Evolutionary conservation across 2,797 vertebrate species (phyloP).

Genomic region (Tragelaphus eurycerus): DNA sequence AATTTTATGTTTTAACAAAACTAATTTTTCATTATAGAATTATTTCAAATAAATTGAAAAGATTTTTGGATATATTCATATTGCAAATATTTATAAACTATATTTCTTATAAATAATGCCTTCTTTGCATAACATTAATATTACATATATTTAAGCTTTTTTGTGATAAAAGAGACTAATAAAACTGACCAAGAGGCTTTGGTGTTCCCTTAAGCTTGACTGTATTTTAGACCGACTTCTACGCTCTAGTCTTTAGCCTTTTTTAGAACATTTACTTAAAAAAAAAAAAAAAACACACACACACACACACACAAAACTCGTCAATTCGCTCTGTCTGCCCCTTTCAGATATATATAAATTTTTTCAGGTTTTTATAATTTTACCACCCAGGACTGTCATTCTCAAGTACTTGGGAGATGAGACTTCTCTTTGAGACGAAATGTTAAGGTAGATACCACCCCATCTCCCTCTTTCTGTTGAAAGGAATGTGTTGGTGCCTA

Average conservation of each 20-base stretch:
- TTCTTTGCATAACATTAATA: background rate
- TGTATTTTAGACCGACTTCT: background rate
- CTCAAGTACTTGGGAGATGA: background rate
- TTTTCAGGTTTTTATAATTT: background rate
- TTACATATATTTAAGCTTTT: background rate
- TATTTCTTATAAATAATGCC: background rate
- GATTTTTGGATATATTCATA: background rate
- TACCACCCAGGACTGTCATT: background rate
- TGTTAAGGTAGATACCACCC: background rate
- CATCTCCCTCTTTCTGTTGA: background rate
- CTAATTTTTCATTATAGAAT: background rate
- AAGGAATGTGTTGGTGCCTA: background rate
- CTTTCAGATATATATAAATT: background rate
- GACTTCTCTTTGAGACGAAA: background rate
- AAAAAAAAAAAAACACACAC: background rate
- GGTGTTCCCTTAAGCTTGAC: background rate
- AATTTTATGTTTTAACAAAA: background rate
- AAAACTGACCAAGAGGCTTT: background rate
- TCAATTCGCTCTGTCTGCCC: background rate
- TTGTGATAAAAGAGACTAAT: background rate
- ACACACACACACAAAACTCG: background rate
- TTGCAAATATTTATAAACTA: background rate
- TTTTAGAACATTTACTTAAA: background rate
- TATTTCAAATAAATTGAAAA: background rate
- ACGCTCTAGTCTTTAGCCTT: background rate